Evolutionary conservation across 1,140 invertebrate species (phyloP).

Genomic region (Neocloeon triangulifer): DNA sequence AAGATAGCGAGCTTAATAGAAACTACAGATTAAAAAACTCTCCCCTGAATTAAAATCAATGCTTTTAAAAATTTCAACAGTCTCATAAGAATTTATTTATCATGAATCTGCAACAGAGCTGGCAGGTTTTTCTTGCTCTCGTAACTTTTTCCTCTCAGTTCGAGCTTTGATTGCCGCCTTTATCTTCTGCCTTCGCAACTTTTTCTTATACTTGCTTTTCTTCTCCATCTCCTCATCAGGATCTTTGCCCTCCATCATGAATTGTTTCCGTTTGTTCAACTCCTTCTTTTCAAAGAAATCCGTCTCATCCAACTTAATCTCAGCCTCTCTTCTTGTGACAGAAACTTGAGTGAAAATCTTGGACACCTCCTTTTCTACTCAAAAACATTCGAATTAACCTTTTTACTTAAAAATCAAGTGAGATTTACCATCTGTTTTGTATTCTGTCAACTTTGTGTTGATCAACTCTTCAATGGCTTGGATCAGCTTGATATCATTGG

Average conservation of each 20-base stretch:
- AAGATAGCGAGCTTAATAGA: too few relatives aligned
- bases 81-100: too few relatives aligned
- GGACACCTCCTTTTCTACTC: slow-evolving; percentile 54
- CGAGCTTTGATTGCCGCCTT: slow-evolving; percentile 8
- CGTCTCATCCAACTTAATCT: slow-evolving; percentile 73
- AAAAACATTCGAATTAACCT: background rate
- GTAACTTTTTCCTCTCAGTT: too few relatives aligned
- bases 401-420: slow-evolving; percentile 7
- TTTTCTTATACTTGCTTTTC: slow-evolving; percentile 19
- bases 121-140: too few relatives aligned
- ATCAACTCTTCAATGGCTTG: slow-evolving; percentile 69
- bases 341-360: slow-evolving; percentile 79
- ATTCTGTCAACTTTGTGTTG: slow-evolving; percentile 64
- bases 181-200: slow-evolving; percentile 22
- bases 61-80: too few relatives aligned
- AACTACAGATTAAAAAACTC: too few relatives aligned
- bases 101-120: too few relatives aligned
- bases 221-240: slow-evolving; percentile 36
- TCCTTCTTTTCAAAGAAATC: slow-evolving; percentile 75
- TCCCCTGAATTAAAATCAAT: too few relatives aligned
- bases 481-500: slow-evolving; percentile 69
- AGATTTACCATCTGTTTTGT: slow-evolving; percentile 60
- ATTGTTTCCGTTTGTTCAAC: slow-evolving; percentile 71
- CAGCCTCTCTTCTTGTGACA: slow-evolving; percentile 71
- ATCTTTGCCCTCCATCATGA: slow-evolving; percentile 63